Conservation (phyloP, 1,140 invertebrate genomes). For the Archegozetes longisetosus region DNA sequence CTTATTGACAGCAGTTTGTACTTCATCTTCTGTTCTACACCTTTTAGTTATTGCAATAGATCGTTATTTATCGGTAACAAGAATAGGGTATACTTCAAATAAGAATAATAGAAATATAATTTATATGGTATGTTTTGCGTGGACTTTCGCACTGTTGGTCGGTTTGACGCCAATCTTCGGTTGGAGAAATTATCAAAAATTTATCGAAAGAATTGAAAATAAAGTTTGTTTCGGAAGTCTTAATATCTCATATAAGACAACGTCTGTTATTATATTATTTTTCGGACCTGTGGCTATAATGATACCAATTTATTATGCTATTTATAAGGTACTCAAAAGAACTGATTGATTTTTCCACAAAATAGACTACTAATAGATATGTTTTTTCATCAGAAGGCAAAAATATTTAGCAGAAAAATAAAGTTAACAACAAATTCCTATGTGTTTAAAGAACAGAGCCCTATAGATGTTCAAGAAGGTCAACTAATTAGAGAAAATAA, state of each 20-base stretch:
- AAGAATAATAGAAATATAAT: neutral
- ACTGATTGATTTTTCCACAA: too few relatives aligned
- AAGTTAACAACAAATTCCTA: too few relatives aligned
- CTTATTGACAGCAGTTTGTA: neutral
- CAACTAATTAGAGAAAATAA: too few relatives aligned
- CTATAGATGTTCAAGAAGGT: too few relatives aligned
- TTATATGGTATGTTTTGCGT: neutral
- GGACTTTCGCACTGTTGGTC: neutral
- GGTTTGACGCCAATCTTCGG: neutral
- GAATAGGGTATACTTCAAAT: neutral
- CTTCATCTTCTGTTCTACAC: neutral
- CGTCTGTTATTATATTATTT: neutral
- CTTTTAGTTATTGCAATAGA: neutral
- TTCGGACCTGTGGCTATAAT: neutral
- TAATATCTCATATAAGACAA: neutral
- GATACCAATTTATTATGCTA: neutral
- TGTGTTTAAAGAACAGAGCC: too few relatives aligned
- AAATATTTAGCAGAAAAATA: too few relatives aligned
- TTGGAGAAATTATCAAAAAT: neutral
- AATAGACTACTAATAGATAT: too few relatives aligned
- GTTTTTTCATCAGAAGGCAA: too few relatives aligned
- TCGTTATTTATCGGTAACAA: neutral
- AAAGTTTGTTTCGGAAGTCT: neutral
- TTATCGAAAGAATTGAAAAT: neutral
- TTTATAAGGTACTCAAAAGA: neutral